Evolutionary conservation across 2,888 invertebrate genomes (phyloP), one percentile per base, ranked within the genome.

Genomic region (Sarcophaga carnaria): DNA sequence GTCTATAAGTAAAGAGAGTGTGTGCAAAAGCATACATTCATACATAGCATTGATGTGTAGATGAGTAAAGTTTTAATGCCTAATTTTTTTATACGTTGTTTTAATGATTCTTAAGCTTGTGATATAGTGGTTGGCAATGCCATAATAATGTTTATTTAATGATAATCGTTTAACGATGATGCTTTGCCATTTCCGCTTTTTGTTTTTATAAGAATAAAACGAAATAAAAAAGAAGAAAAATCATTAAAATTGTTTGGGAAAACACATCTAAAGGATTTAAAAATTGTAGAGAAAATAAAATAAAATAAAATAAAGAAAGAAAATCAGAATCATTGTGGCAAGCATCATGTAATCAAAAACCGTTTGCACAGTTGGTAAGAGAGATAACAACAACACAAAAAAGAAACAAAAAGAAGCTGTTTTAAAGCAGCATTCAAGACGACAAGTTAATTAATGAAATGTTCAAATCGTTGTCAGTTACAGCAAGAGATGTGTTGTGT

Each of bases 131-230:
- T 76, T 59, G 59, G 64, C 82, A 27, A 25, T 25, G 70, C 25
- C 59, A 59, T 17, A 14, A 59, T 59, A 17, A 14, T 59, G 64
- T 64, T 64, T 22, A 27, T 20, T 17, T 49, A 78, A 79, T 69
- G 69, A 47, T 86, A 64, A 78, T 78, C 75, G 25, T 70, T 72
- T 84, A 72, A 75, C 82, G 64, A 59, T 86, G 86, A 83, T 86
- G 86, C 67, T 76, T 76, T 76, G 86, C 86, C 86, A 86, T 83
- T 86, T 83, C 86, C 86, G 82, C 76, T 83, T 75, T 75, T 72
- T 37, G 54, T 63, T 76, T 75, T 47, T 47, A 20, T 6, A 37
- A 37, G 37, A 37, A 37, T 37, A 37, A 37, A 37, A 37, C 8
- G 1, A 37, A 6, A 37, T 37, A 37, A 37, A 37, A 37, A 10